These are phyloP conservation scores for Leontopithecus rosalia DNA, from an alignment of 2,797 vertebrate species.

Conservation along the genomic window DNA sequence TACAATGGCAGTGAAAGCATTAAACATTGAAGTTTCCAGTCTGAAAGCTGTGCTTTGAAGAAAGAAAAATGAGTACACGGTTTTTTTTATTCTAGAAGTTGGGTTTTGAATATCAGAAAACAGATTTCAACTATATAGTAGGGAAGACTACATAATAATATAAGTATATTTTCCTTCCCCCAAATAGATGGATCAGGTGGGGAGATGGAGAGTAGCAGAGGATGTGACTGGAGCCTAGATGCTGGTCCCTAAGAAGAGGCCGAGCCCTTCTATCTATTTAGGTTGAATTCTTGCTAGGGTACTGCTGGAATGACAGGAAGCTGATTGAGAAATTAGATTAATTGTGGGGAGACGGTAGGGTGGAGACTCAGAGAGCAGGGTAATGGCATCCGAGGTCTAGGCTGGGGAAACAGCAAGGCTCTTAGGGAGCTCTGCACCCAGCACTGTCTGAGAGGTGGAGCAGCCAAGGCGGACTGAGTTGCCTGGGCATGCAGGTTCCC, in stretches of 20 bases:
- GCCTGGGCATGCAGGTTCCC: neutral
- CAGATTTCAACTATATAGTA: neutral
- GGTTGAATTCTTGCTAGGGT: neutral
- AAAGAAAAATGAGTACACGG: neutral
- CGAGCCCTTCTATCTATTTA: neutral
- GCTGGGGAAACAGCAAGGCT: neutral
- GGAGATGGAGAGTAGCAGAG: constrained; percentile 16
- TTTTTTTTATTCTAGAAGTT: neutral
- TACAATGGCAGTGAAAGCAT: neutral
- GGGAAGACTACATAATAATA: neutral
- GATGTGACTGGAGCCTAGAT: neutral
- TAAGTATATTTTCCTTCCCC: constrained; percentile 16
- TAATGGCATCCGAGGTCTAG: neutral
- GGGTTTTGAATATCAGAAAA: neutral
- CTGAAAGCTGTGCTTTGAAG: neutral
- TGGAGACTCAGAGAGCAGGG: neutral
- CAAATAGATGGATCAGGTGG: constrained; percentile 28
- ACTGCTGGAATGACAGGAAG: neutral
- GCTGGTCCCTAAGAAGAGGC: neutral
- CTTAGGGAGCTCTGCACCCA: neutral
- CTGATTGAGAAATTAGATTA: neutral
- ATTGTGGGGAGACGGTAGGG: neutral
- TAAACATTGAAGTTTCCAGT: neutral
- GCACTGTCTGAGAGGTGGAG: neutral
- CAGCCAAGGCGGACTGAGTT: no score